Evolutionary conservation across 2,888 invertebrate species (phyloP).

Genomic region (Lobophora halterata): DNA sequence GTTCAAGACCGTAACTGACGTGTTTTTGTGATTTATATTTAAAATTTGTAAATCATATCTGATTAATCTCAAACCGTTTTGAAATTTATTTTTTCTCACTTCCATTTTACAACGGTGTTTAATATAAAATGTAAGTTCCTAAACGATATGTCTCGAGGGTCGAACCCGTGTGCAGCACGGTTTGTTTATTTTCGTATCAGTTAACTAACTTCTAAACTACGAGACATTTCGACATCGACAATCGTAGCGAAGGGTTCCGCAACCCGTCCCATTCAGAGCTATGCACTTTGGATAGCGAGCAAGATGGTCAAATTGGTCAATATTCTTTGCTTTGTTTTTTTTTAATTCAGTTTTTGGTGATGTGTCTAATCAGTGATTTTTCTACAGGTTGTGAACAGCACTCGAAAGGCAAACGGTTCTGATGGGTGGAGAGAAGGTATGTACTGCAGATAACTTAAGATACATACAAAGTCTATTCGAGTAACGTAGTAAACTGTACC

Average conservation of each 20-base stretch:
- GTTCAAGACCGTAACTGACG: constrained; percentile 60
- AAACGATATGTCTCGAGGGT: constrained; percentile 44
- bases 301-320: constrained; percentile 57
- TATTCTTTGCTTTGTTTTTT: constrained; percentile 35
- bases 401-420: constrained; percentile 79
- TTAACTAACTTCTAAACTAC: constrained; percentile 52
- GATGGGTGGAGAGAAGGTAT: constrained; percentile 80
- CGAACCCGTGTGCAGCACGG: constrained; percentile 32
- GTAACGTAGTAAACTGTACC: too few species aligned
- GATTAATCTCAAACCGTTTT: constrained; percentile 10
- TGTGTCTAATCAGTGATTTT: too few species aligned
- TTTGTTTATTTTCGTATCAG: constrained; percentile 55
- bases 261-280: constrained; percentile 27
- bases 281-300: constrained; percentile 43
- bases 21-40: constrained; percentile 33
- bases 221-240: constrained; percentile 65
- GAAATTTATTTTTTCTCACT: too few species aligned
- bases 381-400: constrained; percentile 85
- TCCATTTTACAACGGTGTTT: too few species aligned
- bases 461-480: too few species aligned
- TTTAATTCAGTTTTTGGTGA: constrained; percentile 32
- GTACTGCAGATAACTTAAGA: not conserved
- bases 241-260: constrained; percentile 47
- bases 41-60: constrained; percentile 18
- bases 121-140: constrained; percentile 28